These are phyloP conservation scores for Brachycybe producta DNA, from an alignment of 2,888 invertebrate genomes.

Conservation along the genomic window DNA sequence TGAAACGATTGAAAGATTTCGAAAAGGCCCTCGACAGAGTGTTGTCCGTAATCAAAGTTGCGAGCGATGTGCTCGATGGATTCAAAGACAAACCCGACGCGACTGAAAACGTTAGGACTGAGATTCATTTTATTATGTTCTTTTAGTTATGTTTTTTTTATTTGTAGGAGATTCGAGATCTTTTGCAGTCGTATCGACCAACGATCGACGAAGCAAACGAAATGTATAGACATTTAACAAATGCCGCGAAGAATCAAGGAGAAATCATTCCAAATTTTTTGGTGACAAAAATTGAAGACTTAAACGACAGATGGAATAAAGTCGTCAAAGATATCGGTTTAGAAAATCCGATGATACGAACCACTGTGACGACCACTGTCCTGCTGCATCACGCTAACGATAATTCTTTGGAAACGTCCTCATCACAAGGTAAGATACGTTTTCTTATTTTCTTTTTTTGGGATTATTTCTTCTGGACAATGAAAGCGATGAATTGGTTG, in stretches of 20 bases:
- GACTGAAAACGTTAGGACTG: conserved; percentile 3
- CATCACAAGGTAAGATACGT: too few relatives aligned
- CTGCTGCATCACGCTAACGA: too few relatives aligned
- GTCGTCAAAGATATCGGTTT: conserved; percentile 1
- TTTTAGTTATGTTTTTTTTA: not conserved
- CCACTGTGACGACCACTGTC: too few relatives aligned
- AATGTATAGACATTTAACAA: not conserved
- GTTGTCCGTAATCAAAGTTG: conserved; percentile 5
- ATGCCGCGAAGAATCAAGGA: conserved; percentile 4
- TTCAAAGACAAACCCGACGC: conserved; percentile 5
- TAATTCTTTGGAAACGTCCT: too few relatives aligned
- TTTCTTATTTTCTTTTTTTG: too few relatives aligned
- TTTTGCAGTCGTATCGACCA: conserved; percentile 4
- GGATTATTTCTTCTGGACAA: too few relatives aligned
- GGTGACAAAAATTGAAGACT: not conserved
- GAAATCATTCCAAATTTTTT: not conserved
- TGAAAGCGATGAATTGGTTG: too few relatives aligned
- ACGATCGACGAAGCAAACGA: conserved; percentile 1
- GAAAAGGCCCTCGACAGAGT: conserved; percentile 6
- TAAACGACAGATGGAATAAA: not conserved
- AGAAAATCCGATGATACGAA: too few relatives aligned
- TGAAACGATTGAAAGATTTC: not conserved
- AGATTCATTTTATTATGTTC: not conserved
- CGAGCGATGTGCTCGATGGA: conserved; percentile 1
- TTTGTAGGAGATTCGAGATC: conserved; percentile 5